These are phyloP conservation scores for Trachelus iudaicus DNA, from an alignment of 2,888 invertebrate genomes.

Conservation along the genomic window DNA sequence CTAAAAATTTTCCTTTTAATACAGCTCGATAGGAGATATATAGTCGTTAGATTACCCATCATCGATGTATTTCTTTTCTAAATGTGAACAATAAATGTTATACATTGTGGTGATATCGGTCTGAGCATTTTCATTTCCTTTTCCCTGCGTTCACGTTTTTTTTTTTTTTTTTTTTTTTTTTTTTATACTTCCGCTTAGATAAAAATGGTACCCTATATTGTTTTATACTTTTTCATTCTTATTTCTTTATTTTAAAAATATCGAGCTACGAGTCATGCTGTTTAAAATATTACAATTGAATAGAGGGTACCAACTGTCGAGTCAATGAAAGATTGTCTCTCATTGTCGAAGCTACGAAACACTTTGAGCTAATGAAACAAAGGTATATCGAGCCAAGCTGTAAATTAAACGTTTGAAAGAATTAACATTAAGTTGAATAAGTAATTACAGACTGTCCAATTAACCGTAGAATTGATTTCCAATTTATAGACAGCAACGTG, in stretches of 20 bases:
- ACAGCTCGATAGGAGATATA: neutral
- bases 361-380: conserved; percentile 4
- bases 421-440: neutral
- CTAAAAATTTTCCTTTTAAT: neutral
- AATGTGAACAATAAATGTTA: conserved; percentile 67
- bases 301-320: neutral
- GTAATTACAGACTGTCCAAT: neutral
- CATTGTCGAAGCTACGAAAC: neutral
- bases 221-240: neutral
- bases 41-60: conserved; percentile 20
- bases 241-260: neutral
- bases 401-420: neutral
- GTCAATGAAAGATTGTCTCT: neutral
- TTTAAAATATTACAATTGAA: neutral
- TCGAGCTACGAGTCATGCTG: neutral
- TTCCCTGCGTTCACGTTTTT: conserved; percentile 33
- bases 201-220: neutral
- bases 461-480: conserved; percentile 13
- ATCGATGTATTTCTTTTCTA: conserved; percentile 44
- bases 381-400: conserved; percentile 9
- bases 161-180: too few relatives aligned
- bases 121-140: conserved; percentile 56
- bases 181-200: neutral
- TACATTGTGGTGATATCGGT: conserved; percentile 52
- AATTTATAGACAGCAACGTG: conserved; percentile 67